Evolutionary conservation across 2,888 invertebrate genomes (phyloP).

Genomic region (Mesorhabditis sp.): DNA sequence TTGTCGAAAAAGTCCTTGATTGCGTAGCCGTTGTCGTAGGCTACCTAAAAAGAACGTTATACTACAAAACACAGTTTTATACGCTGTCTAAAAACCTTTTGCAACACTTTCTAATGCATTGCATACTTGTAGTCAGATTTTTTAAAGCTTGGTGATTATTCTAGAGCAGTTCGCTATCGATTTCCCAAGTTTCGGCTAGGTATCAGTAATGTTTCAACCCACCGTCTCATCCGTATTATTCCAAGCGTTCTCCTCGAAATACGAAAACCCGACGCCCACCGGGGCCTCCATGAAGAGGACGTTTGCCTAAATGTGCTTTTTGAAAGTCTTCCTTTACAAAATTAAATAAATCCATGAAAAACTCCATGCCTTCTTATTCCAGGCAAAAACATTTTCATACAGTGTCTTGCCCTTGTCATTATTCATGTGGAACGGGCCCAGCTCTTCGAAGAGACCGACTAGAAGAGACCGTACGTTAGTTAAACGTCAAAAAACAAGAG

Average conservation of each 20-base stretch:
- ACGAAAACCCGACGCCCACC: conserved; percentile 64
- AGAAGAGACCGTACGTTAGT: conserved; percentile 59
- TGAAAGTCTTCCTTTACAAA: not conserved
- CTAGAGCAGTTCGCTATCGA: no score
- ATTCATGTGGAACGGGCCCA: conserved; percentile 40
- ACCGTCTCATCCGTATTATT: conserved; percentile 33
- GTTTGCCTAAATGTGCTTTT: conserved; percentile 57
- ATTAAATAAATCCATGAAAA: conserved; percentile 12
- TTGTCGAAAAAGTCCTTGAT: conserved; percentile 59
- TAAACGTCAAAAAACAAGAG: not conserved
- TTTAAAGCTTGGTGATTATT: no score
- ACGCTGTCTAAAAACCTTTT: no score
- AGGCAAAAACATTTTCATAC: conserved; percentile 49
- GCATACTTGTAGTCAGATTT: no score
- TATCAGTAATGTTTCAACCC: not conserved
- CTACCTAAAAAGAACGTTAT: conserved; percentile 48
- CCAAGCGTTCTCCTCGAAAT: conserved; percentile 50
- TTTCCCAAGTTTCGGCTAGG: no score
- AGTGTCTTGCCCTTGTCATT: conserved; percentile 49
- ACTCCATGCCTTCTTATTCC: conserved; percentile 49
- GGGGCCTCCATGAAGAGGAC: conserved; percentile 63
- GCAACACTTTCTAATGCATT: no score
- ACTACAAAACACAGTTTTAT: no score
- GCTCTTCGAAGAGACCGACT: conserved; percentile 54
- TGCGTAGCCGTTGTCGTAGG: conserved; percentile 60